Evolutionary conservation across 2,888 invertebrate species (phyloP), one percentile per base, ranked within the genome.

Genomic region (Drosophila ochracea): DNA sequence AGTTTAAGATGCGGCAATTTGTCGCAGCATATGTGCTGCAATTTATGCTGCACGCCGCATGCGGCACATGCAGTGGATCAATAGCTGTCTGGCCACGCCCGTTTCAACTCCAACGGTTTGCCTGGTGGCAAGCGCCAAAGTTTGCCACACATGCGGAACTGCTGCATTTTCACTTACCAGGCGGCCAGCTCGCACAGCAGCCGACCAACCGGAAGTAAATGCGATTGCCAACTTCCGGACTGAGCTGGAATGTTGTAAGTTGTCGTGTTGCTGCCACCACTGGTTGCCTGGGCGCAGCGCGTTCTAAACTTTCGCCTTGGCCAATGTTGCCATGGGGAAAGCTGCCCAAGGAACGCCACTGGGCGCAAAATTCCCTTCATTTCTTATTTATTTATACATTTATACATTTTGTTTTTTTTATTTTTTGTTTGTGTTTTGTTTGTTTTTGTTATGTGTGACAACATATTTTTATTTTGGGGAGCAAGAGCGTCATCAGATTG

Each of bases 131-230:
- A 50, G 63, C 54, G 57, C 21, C 55, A 64, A 58, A 54, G 50
- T 57, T 53, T 87, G 78, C 73, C 84, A 81, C 83, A 84, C 82
- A 82, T 92, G 92, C 92, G 92, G 92, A 92, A 92, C 92, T 92
- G 85, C 79, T 84, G 82, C 84, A 91, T 92, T 91, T 91, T 82
- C 87, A 82, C 72, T 79, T 81, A 92, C 81, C 91, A 90, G 92
- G 92, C 88, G 68, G 60, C 39, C 92, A 92, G 85, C 68, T 59
- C 1, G 19, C 7, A 9, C 59, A 80, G 83, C 82, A 81, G 74
- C 82, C 75, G 35, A 30, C 52, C 74, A 78, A 91, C 85, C 92
- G 92, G 92, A 92, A 92, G 91, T 92, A 69, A 82, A 83, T 83
- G 72, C 68, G 79, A 75, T 73, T 65, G 78, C 68, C 13, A 28